Conservation (phyloP, 2,797 vertebrate genomes). For the Toxotes lorentzi region DNA sequence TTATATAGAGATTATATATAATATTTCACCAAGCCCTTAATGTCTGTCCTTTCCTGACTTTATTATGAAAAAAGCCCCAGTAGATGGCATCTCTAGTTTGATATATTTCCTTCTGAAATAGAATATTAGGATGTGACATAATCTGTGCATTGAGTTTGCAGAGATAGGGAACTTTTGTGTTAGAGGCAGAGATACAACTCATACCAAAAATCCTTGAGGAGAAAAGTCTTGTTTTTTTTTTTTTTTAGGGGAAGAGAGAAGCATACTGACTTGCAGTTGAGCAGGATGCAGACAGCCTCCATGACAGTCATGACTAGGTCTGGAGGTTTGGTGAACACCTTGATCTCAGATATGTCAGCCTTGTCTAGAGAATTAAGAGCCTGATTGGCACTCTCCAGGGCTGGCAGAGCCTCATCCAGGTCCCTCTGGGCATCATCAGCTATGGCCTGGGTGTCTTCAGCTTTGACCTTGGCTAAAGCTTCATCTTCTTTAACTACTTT, state of each 20-base stretch:
- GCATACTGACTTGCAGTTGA: conserved; percentile 87
- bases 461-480: conserved; percentile 87
- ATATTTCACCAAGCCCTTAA: neutral
- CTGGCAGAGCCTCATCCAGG: conserved; percentile 88
- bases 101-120: neutral
- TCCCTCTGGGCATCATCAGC: conserved; percentile 89
- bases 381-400: conserved; percentile 86
- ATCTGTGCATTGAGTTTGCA: neutral
- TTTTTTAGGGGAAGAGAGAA: conserved; percentile 4
- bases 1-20: neutral
- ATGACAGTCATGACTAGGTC: conserved; percentile 91
- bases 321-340: conserved; percentile 91
- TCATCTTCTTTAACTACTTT: conserved; percentile 88
- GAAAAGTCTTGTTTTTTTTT: neutral
- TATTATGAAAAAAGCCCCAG: neutral
- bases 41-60: neutral
- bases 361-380: conserved; percentile 90
- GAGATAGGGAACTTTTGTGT: neutral
- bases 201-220: neutral
- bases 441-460: conserved; percentile 89
- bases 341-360: conserved; percentile 91
- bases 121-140: neutral
- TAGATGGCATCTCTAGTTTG: neutral
- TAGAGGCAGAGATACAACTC: neutral
- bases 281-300: conserved; percentile 90